Evolutionary conservation across 2,113 vertebrate genomes (phyloP), one percentile per base, ranked within the genome.

Genomic region (Asarcornis scutulata): DNA sequence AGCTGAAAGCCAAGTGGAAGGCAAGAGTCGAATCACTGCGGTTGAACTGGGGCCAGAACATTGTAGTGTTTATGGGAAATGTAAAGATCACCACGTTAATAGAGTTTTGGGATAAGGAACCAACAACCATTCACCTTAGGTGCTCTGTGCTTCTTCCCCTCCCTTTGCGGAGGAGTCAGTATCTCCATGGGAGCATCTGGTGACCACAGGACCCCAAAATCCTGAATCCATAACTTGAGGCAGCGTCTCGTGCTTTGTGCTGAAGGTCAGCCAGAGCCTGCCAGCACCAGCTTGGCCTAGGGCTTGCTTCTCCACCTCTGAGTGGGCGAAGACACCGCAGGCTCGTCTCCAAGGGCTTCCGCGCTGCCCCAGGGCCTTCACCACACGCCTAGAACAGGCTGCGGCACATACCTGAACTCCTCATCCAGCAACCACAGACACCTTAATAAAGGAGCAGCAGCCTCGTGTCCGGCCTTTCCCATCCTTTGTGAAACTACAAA

Each of bases 11-110:
- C 1, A 11, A 73, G 32, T 5, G 6, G 34, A 55, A 83, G 17
- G 22, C 38, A 52, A 3, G 23, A 83, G 44, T 25, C 8, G 8
- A 27, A 9, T 34, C 36, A 60, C 56, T 63, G 56, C 23, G 5
- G 3, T 20, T 85, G 60, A 88, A 44, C 42, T 36, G 17, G 6
- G 40, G 22, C 60, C 40, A 87, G 32, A 16, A 62, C 16, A 31
- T 55, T 6, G 20, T 4, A 31, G 17, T 2, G 0, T 34, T 25
- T 32, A 38, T 1, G 3, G 14, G 20, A 69, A 63, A 12, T 23
- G 32, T 34, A 22, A 9, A 0, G 1, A 64, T 27, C 27, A 44
- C 31, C 0, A 0, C 11, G 4, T 9, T 34, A 17, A 15, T 18
- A 2, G 62, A 21, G 38, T 59, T 66, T 68, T 36, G 32, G 31